Evolutionary conservation across 2,113 vertebrate genomes (phyloP), one percentile per base, ranked within the genome.

Genomic region (Drymodes brunneopygia): DNA sequence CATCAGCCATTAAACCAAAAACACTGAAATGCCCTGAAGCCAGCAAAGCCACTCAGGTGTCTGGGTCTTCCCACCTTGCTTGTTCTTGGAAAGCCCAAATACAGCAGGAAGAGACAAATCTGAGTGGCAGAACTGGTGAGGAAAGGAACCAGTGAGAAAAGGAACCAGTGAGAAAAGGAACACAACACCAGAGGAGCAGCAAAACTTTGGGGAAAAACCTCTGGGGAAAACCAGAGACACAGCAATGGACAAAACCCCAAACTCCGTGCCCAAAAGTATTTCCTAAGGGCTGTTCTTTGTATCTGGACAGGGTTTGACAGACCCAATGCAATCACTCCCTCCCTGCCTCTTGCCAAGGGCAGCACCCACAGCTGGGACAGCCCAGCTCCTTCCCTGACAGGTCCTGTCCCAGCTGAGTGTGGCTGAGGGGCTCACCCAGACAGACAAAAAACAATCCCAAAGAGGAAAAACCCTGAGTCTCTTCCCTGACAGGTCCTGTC

Each of bases 191-290:
- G 75, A 71, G 57, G 45, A 72, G 29, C 13, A 44, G 15, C 57
- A 80, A 38, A 38, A 5, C 36, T 67, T 5, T 60, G 15, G 35
- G 81, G 25, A 47, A 47, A 70, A 48, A 25, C 42, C 27, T 66
- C 4, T 45, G 19, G 44, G 81, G n/a, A 45, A 75, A 69, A 36
- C 2, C 8, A 51, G 56, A 47, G 28, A 33, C 51, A 35, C 12
- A 29, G 8, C 0, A 56, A 31, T 0, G 0, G 40, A 45, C 5
- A 29, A 25, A 81, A 50, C 4, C 81, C n/a, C 48, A 21, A 58
- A 78, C 7, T 4, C 33, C 21, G 8, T 16, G 23, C 40, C 71
- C 69, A 50, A 4, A 72, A 45, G 3, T 0, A 10, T 40, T 53
- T 73, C 15, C 31, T 48, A 15, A 4, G 45, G 31, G n/a, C 17